phyloP scores from a whole-genome alignment of 2,888 invertebrate genomes.

The Idaea aversata region DNA sequence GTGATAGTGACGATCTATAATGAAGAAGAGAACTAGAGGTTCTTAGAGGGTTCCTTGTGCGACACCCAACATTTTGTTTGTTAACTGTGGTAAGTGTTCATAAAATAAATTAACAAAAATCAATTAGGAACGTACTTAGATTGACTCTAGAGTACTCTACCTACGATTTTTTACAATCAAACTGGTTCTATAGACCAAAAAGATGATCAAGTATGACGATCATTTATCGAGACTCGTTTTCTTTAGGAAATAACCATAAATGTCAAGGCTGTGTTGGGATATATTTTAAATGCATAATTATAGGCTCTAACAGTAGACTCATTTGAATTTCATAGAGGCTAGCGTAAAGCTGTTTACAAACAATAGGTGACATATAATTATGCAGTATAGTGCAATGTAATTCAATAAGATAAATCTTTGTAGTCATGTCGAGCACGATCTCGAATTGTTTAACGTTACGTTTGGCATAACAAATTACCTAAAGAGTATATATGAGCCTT shows the following conservation, averaged over 20 bases:
- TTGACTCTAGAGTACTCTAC: not conserved
- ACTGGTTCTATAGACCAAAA: not conserved
- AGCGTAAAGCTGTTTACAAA: conserved; percentile 4
- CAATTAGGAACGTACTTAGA: not conserved
- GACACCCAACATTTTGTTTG: not conserved
- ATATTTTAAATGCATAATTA: not conserved
- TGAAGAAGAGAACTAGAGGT: not conserved
- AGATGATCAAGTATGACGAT: not conserved
- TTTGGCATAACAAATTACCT: not conserved
- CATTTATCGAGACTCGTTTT: not conserved
- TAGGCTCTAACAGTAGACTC: conserved; percentile 6
- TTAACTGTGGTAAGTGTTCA: not conserved
- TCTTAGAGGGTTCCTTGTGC: not conserved
- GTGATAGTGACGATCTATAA: not conserved
- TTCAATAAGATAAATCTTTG: not conserved
- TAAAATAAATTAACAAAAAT: not conserved
- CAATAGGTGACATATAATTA: not conserved
- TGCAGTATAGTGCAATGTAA: not conserved
- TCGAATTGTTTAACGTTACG: not conserved
- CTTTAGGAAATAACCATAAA: not conserved
- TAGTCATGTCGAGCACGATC: not conserved
- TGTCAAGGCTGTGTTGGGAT: not conserved
- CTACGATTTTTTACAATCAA: not conserved
- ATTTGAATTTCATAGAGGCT: conserved; percentile 21
- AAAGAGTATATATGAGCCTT: not conserved